Percentiles rank a stretch among this genome's conserved stretches.
These are phyloP conservation scores for Nematolebias whitei DNA, from an alignment of 2,113 vertebrate genomes.

Conservation along the genomic window DNA sequence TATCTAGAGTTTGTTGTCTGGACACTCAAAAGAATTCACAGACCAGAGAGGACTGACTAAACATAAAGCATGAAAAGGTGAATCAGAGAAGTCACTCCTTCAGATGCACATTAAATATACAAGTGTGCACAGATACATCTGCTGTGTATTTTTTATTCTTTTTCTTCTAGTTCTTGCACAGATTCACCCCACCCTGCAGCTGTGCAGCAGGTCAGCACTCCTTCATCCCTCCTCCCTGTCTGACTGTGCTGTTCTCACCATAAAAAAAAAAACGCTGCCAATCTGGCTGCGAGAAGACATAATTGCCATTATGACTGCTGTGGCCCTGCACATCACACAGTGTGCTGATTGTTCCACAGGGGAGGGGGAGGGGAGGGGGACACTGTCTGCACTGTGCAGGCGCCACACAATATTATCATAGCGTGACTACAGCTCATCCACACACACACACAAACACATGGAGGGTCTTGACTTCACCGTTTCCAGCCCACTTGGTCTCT, in stretches of 20 bases:
- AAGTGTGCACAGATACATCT: slow-evolving; percentile 22
- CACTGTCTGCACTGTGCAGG: slow-evolving; percentile 67
- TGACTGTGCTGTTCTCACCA: slow-evolving; percentile 47
- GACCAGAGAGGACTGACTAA: not conserved
- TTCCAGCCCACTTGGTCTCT: slow-evolving; percentile 32
- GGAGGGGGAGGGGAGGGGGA: slow-evolving; percentile 43
- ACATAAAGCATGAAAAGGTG: not conserved
- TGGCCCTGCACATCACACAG: slow-evolving; percentile 63
- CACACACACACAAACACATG: slow-evolving; percentile 37
- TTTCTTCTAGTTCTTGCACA: slow-evolving; percentile 22
- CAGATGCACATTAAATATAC: slow-evolving; percentile 20
- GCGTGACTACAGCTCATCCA: slow-evolving; percentile 70
- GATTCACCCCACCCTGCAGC: slow-evolving; percentile 67
- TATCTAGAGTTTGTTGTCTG: not conserved
- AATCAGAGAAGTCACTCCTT: not conserved
- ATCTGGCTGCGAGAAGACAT: slow-evolving; percentile 57
- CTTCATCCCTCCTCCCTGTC: slow-evolving; percentile 29
- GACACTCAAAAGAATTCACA: not conserved
- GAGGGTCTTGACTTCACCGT: slow-evolving; percentile 20
- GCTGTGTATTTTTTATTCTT: slow-evolving; percentile 26
- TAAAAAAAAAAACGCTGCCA: slow-evolving; percentile 39
- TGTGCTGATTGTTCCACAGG: slow-evolving; percentile 63
- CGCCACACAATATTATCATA: slow-evolving; percentile 67
- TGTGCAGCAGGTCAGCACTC: slow-evolving; percentile 59
- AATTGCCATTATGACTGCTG: slow-evolving; percentile 71